A percentile compares a stretch with the other conserved stretches of the same genome.
These are phyloP conservation scores for Xestia rhomboidea DNA, from an alignment of 2,888 invertebrate species.

Conservation along the genomic window DNA sequence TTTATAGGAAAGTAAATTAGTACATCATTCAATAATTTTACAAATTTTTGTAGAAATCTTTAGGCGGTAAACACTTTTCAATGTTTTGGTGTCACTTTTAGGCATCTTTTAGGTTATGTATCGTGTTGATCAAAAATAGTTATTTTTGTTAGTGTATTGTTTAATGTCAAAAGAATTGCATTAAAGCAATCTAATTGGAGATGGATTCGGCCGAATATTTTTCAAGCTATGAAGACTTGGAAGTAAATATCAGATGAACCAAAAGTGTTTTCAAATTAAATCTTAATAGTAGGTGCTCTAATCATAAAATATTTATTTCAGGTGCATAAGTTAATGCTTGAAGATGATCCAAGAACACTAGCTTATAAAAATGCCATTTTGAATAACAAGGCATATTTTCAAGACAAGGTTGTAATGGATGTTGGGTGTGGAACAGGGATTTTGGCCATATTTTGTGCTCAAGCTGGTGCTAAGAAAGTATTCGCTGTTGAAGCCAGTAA, in stretches of 20 bases:
- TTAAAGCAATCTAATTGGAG: slow-evolving; percentile 64
- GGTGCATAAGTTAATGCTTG: slow-evolving; percentile 95
- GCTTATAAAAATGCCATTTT: slow-evolving; percentile 95
- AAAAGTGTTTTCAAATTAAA: not conserved
- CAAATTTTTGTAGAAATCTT: not conserved
- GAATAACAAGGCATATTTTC: slow-evolving; percentile 92
- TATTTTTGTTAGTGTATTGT: not conserved
- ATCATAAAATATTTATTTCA: slow-evolving; percentile 75
- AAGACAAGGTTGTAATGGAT: slow-evolving; percentile 95
- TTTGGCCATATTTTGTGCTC: slow-evolving; percentile 96
- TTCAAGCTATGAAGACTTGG: slow-evolving; percentile 93
- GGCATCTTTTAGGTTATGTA: slow-evolving; percentile 21
- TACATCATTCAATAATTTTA: not conserved
- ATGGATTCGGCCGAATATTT: slow-evolving; percentile 89
- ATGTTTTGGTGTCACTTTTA: slow-evolving; percentile 27
- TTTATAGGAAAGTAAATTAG: not conserved
- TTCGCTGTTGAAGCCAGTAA: slow-evolving; percentile 96
- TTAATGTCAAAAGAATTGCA: too few relatives aligned
- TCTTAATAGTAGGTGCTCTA: not conserved
- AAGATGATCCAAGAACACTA: slow-evolving; percentile 93
- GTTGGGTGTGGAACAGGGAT: slow-evolving; percentile 97
- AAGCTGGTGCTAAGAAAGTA: slow-evolving; percentile 97
- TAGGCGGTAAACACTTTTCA: not conserved
- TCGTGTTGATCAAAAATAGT: not conserved
- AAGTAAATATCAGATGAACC: slow-evolving; percentile 88